Percentiles rank a stretch among this genome's conserved stretches.
Conservation (phyloP, 2,113 vertebrate genomes). For the Rutilus rutilus region DNA sequence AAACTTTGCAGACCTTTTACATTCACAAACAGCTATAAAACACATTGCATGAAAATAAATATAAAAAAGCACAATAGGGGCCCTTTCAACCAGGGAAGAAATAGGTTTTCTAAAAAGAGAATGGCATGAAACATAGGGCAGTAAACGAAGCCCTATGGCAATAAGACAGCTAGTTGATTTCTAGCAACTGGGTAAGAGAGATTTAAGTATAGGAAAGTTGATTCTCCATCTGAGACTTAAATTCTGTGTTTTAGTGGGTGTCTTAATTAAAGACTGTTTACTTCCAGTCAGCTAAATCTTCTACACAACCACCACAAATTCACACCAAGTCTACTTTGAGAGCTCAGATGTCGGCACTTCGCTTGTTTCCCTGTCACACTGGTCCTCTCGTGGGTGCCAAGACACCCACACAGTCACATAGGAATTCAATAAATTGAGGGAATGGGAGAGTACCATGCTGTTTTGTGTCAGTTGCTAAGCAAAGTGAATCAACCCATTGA, state of each 20-base stretch:
- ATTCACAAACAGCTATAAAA: no score
- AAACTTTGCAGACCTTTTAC: no score
- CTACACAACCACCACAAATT: conserved; percentile 4
- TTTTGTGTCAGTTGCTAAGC: conserved; percentile 70
- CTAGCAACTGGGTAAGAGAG: neutral
- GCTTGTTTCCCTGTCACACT: conserved; percentile 35
- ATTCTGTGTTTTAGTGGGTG: neutral
- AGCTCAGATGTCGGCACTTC: conserved; percentile 20
- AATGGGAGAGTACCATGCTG: conserved; percentile 53
- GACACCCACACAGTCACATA: conserved; percentile 54
- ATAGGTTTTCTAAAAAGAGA: neutral
- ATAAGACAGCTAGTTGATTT: neutral
- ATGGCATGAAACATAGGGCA: neutral
- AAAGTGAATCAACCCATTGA: conserved; percentile 60
- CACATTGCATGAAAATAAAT: no score
- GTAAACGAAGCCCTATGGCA: neutral
- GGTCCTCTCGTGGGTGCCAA: conserved; percentile 30
- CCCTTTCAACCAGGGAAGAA: neutral
- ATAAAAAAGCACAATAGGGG: no score
- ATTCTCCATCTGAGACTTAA: neutral
- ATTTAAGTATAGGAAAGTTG: neutral
- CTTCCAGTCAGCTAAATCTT: conserved; percentile 1
- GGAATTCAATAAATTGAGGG: conserved; percentile 55
- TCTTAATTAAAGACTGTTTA: neutral
- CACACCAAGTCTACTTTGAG: neutral